Conservation (phyloP, 2,888 invertebrate species). For the Eremobia ochroleuca region DNA sequence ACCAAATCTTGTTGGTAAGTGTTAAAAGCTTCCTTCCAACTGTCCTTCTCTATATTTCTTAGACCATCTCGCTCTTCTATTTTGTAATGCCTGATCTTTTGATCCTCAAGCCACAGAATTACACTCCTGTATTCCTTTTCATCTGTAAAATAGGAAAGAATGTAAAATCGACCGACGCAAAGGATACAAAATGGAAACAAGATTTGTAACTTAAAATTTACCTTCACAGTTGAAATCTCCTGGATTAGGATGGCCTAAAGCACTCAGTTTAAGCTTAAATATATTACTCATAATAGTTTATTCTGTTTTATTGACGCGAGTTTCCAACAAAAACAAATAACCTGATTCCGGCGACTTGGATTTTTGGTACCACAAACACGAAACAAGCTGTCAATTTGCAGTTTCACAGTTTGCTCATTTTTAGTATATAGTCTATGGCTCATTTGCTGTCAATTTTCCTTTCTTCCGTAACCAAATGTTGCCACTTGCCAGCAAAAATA, state of each 20-base stretch:
- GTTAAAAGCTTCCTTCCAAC: constrained; percentile 94
- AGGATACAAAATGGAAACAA: background rate
- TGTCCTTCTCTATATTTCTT: constrained; percentile 92
- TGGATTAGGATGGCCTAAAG: constrained; percentile 94
- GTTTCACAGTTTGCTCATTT: too few species aligned
- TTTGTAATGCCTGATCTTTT: constrained; percentile 97
- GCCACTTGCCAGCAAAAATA: background rate
- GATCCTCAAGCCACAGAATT: constrained; percentile 97
- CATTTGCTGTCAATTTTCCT: too few species aligned
- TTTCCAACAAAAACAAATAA: constrained; percentile 39
- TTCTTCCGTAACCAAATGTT: constrained; percentile 13
- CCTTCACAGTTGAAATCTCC: constrained; percentile 93
- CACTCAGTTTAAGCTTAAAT: constrained; percentile 94
- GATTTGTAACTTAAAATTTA: constrained; percentile 78
- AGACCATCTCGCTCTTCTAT: constrained; percentile 95
- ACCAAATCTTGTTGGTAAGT: constrained; percentile 94
- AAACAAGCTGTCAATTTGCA: constrained; percentile 29
- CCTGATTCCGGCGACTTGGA: constrained; percentile 42
- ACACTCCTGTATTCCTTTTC: constrained; percentile 94
- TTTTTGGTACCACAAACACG: constrained; percentile 35
- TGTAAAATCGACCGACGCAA: constrained; percentile 14
- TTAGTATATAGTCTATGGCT: too few species aligned
- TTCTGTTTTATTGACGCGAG: constrained; percentile 14
- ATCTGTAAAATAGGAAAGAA: constrained; percentile 90
- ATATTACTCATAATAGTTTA: constrained; percentile 88